Base-by-base conservation (phyloP, 2,113 vertebrate species). In the Phyllostomus hastatus region DNA sequence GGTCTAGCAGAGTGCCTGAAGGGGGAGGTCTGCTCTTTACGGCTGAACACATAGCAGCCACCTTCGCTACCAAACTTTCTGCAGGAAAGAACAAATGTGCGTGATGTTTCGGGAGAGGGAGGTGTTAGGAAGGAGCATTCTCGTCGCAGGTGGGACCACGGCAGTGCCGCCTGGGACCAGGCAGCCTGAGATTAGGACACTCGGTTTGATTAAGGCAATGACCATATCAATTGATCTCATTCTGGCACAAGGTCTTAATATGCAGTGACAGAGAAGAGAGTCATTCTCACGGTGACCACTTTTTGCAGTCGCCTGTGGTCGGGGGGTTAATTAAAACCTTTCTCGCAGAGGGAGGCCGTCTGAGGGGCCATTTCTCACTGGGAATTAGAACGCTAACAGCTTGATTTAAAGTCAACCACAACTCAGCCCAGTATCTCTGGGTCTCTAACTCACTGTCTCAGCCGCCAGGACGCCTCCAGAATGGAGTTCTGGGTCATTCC, bases 1-100 rank as follows among this genome's bases (percentile, higher is more conserved):
- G 98, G 98, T 98, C 98, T 98, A 96, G 97, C 78, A 93, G 98
- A 98, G 98, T 92, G 98, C 98, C 98, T 97, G 97, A 96, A 98
- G 98, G 97, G 97, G 98, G 82, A 89, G 98, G 98, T 98, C 98
- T 98, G 98, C 98, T 98, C 98, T 97, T 98, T 98, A 94, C 97
- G 98, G 98, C 98, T 97, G 98, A 98, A 97, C 98, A 98, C 98
- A 87, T 86, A 12, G 70, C 94, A 93, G 94, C 97, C 96, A 95
- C 94, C 35, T 92, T 98, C 98, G 97, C 98, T 98, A 95, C 95
- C 97, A 97, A 98, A 98, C 97, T 98, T 98, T 97, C 93, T 87
- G 88, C 95, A 24, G 93, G 97, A 92, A 89, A 97, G 94, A 97
- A 79, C 31, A 79, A 83, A 93, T 0, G 4, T 31, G 92, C 92